Evolutionary conservation across 2,888 invertebrate species (phyloP).

Genomic region (Netelia melanura): DNA sequence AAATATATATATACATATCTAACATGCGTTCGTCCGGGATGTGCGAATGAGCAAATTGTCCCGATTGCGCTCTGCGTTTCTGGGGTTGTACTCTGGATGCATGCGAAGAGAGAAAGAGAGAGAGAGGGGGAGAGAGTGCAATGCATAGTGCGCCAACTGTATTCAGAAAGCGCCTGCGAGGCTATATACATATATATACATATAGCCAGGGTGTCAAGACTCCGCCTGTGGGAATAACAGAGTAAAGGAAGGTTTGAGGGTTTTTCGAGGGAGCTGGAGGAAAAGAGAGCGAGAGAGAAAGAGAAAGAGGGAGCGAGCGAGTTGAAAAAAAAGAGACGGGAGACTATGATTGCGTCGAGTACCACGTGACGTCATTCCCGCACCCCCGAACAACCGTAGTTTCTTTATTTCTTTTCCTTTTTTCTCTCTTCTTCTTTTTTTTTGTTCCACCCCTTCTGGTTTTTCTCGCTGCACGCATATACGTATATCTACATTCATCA

Average conservation of each 20-base stretch:
- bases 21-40: constrained; percentile 57
- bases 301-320: constrained; percentile 48
- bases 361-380: constrained; percentile 67
- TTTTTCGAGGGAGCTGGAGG: constrained; percentile 69
- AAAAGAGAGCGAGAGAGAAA: constrained; percentile 53
- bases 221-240: constrained; percentile 76
- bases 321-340: constrained; percentile 49
- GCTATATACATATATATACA: constrained; percentile 18
- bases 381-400: constrained; percentile 64
- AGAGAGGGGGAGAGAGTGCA: constrained; percentile 62
- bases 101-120: constrained; percentile 53
- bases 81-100: constrained; percentile 63
- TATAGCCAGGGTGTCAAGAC: constrained; percentile 72
- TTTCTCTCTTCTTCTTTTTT: constrained; percentile 7
- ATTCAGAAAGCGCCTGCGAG: constrained; percentile 70
- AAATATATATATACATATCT: constrained; percentile 12
- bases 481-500: constrained; percentile 28
- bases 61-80: constrained; percentile 73
- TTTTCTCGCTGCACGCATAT: constrained; percentile 19
- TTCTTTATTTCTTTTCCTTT: constrained; percentile 51
- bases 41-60: constrained; percentile 53
- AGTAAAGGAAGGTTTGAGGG: constrained; percentile 71
- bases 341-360: constrained; percentile 67
- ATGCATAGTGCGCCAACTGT: constrained; percentile 73
- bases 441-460: constrained; percentile 56